These are phyloP conservation scores for Sminthopsis crassicaudata DNA, from an alignment of 2,113 vertebrate species.

Conservation along the genomic window DNA sequence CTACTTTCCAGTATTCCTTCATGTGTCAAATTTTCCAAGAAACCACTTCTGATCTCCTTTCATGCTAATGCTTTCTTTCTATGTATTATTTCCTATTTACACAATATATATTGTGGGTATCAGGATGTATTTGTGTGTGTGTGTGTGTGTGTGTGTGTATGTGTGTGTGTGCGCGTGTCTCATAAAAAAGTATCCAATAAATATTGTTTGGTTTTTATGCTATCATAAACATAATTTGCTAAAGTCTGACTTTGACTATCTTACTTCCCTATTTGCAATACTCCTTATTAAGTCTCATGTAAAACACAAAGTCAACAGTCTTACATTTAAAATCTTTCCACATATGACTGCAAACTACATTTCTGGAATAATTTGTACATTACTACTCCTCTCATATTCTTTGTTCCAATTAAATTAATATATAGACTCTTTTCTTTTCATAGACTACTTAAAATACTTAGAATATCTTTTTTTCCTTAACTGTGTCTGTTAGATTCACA, in stretches of 20 bases:
- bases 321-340: not conserved
- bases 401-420: not conserved
- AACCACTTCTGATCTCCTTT: not conserved
- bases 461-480: not conserved
- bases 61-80: not conserved
- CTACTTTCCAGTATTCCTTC: not conserved
- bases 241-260: not conserved
- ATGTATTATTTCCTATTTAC: not conserved
- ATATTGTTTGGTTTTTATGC: not conserved
- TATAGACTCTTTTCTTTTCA: not conserved
- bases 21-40: not conserved
- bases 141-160: no score
- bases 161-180: no score
- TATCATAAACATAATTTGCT: not conserved
- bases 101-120: no score
- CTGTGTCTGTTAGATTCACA: not conserved
- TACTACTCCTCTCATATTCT: not conserved
- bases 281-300: not conserved
- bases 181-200: not conserved
- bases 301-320: not conserved
- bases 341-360: not conserved
- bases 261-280: not conserved
- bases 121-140: no score
- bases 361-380: not conserved
- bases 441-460: not conserved